Base-by-base conservation (phyloP, 2,888 invertebrate species). In the Rhogogaster chlorosoma region DNA sequence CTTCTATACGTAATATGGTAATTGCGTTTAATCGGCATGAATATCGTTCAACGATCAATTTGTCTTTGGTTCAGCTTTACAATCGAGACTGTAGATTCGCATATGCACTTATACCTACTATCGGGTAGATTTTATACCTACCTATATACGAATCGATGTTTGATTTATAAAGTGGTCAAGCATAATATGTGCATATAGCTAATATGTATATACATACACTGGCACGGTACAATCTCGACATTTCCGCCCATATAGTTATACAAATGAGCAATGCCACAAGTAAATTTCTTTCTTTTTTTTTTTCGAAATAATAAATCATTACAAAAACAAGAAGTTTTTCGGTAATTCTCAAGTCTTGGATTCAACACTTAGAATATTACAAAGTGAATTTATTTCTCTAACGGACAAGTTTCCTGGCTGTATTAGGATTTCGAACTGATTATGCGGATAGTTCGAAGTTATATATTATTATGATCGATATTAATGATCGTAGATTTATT, bases 161-260 rank as follows among this genome's bases (percentile, higher is more conserved):
- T 75, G 73, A 75, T 75, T 75, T 75, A 75, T 75, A 75, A 73
- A 38, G 73, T 75, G 73, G 42, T 75, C 73, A 45, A 75, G 73
- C 12, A n/a, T 15, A 64, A 64, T 64, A 15, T 70, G 4, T 70
- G 12, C 32, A 36, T n/a, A 32, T 61, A 53, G 5, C 18, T n/a
- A 15, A 49, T 53, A 61, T 61, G 22, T 26, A 61, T 61, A 61
- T 26, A 36, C 36, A 18, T 12, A 7, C 1, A 7, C 67, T 26
- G 26, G n/a, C 18, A 26, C 32, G 32, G 32, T 70, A 15, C 15
- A 36, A 18, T 70, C 9, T 70, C 36, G 70, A 70, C 2, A 29
- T 36, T 70, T 36, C 70, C 70, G 29, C 36, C 36, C 29, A 26
- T 49, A 64, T 36, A 70, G 32, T 32, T 32, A 36, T 61, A 22